Conservation (phyloP, 2,888 invertebrate species). For the Drosophila meridionalis region DNA sequence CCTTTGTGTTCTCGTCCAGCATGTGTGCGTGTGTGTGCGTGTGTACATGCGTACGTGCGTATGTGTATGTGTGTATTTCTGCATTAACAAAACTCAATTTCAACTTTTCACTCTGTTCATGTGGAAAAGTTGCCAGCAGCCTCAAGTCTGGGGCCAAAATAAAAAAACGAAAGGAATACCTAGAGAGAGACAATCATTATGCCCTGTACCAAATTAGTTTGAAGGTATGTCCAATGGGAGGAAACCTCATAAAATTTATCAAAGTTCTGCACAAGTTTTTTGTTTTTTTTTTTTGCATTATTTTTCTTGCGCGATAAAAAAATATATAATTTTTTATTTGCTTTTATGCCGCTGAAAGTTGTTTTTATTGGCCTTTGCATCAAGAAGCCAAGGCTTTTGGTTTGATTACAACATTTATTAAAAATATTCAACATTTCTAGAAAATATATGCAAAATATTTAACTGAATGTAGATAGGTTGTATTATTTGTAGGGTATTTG, state of each 20-base stretch:
- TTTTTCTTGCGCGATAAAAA: not conserved
- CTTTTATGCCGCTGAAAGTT: conserved; percentile 1
- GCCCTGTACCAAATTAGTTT: conserved; percentile 33
- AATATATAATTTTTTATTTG: conserved; percentile 15
- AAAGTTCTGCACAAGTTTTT: conserved; percentile 15
- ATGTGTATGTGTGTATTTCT: conserved; percentile 40
- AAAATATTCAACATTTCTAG: not conserved
- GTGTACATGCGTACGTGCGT: not conserved
- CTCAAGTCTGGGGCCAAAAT: conserved; percentile 33
- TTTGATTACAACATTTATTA: conserved; percentile 4
- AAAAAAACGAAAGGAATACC: conserved; percentile 1
- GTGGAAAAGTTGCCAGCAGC: conserved; percentile 63
- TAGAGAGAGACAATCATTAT: conserved; percentile 36
- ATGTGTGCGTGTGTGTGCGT: conserved; percentile 15
- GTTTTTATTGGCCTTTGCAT: not conserved
- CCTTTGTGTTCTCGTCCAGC: conserved; percentile 49
- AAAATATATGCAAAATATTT: not conserved
- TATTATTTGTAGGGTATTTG: conserved; percentile 7
- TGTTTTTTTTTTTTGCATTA: not conserved
- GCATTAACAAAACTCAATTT: conserved; percentile 69
- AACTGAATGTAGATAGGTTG: too few species aligned
- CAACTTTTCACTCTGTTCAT: conserved; percentile 70
- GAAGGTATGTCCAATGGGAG: conserved; percentile 18
- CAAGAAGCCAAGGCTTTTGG: not conserved
- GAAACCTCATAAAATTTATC: conserved; percentile 9